phyloP scores from a whole-genome alignment of 2,888 invertebrate species.

The Adelphocoris suturalis region DNA sequence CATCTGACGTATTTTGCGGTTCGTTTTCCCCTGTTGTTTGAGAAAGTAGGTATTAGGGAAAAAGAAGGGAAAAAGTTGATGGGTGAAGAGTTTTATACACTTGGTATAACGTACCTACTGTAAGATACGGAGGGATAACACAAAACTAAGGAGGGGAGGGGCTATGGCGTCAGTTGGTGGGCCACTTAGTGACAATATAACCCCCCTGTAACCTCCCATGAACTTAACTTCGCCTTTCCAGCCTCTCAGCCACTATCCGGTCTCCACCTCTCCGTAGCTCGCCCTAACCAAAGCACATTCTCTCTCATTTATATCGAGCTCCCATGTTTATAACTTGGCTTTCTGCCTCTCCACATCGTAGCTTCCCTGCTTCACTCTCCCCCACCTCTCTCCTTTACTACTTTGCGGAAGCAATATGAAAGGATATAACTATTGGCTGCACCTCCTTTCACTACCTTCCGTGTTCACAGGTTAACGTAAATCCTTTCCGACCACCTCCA shows the following conservation, averaged over 20 bases:
- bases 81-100: background rate
- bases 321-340: constrained; percentile 67
- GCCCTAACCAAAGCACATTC: constrained; percentile 56
- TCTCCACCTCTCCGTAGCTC: background rate
- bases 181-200: constrained; percentile 70
- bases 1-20: too few species aligned
- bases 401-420: constrained; percentile 65
- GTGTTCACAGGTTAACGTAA: too few species aligned
- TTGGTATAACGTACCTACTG: background rate
- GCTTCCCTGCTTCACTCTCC: background rate
- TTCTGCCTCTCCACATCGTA: background rate
- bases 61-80: background rate
- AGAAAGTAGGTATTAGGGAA: too few species aligned
- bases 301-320: constrained; percentile 63
- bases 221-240: constrained; percentile 30
- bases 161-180: constrained; percentile 70
- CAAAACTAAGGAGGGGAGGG: background rate
- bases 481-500: too few species aligned
- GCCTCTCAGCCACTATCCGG: background rate
- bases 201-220: constrained; percentile 28
- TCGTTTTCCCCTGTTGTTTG: too few species aligned
- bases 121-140: constrained; percentile 9
- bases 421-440: constrained; percentile 49
- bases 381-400: constrained; percentile 29
- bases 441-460: background rate